A percentile compares a stretch with the other conserved stretches of the same genome.
phyloP scores from a whole-genome alignment of 2,888 invertebrate genomes.

The Tholera decimalis region DNA sequence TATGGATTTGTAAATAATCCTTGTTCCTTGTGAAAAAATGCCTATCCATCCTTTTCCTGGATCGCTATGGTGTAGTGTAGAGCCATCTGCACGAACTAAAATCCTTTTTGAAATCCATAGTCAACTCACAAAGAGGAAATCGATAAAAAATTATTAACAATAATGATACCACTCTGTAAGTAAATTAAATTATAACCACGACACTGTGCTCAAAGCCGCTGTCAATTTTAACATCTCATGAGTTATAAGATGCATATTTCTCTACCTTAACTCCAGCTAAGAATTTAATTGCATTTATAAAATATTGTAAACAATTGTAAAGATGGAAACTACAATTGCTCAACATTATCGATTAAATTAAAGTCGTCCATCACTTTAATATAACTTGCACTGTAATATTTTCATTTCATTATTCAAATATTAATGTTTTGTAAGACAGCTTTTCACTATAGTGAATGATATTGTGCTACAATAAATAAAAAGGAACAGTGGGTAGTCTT shows the following conservation, averaged over 20 bases:
- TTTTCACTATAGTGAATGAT: constrained; percentile 4
- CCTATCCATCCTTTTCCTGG: too few species aligned
- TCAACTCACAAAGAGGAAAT: not conserved
- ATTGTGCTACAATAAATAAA: not conserved
- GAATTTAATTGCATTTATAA: not conserved
- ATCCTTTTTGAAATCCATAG: too few species aligned
- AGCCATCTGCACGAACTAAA: too few species aligned
- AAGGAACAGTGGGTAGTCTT: not conserved
- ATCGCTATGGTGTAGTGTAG: too few species aligned
- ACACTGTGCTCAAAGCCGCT: not conserved
- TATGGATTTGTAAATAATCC: too few species aligned
- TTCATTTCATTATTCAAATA: constrained; percentile 6
- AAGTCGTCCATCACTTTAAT: constrained; percentile 21
- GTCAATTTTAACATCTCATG: constrained; percentile 4
- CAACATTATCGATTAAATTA: constrained; percentile 22
- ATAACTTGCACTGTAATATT: not conserved
- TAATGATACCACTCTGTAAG: not conserved
- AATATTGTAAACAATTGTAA: not conserved
- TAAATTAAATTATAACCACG: not conserved
- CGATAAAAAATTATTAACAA: not conserved
- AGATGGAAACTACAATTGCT: constrained; percentile 11
- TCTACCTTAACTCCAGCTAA: not conserved
- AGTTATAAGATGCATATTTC: constrained; percentile 6
- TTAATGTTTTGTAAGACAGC: not conserved
- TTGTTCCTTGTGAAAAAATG: too few species aligned